Base-by-base conservation (phyloP, 2,888 invertebrate species). In the Standfussiana lucernea region DNA sequence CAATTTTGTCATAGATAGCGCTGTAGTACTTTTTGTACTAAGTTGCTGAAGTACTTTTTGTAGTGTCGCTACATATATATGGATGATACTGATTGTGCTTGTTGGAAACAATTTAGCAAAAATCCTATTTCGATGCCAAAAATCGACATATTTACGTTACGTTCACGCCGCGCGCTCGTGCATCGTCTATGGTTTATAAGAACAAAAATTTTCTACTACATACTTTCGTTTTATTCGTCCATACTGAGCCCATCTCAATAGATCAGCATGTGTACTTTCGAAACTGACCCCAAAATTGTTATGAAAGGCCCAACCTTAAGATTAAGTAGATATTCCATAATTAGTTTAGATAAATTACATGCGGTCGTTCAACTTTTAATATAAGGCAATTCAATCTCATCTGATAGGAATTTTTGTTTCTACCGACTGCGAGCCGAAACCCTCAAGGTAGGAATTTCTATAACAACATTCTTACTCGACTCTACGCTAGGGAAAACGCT, bases 391-490 rank as follows among this genome's bases (percentile, higher is more conserved):
- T 68, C 37, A 71, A 86, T 83, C 72, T 83, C 69, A 70, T 83
- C 50, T 56, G 13, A 47, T 70, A 71, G 59, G 80, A 84, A 85
- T 85, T 73, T 77, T 65, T 59, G 64, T 50, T 70, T 61, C 40
- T 53, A 65, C 77, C 65, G 56, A 74, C 35, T 40, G 40, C 67
- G 62, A 78, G n/a, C 11, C 65, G 45, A 59, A 53, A 64, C 71
- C 82, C 68, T 72, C 61, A 72, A 69, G 65, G 47, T 69, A 73
- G 64, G 74, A 84, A 86, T 86, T 79, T 68, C 72, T 83, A 86
- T 86, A 86, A 79, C 83, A 79, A 79, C 86, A 86, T 86, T 85
- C 75, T 71, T 75, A 69, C 35, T 53, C 74, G 37, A 45, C 83
- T n/a, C 86, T 72, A 79, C 72, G 86, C 69, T 83, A 42, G 66